These are phyloP conservation scores for Hypsopygia costalis DNA, from an alignment of 2,888 invertebrate genomes.

Conservation along the genomic window DNA sequence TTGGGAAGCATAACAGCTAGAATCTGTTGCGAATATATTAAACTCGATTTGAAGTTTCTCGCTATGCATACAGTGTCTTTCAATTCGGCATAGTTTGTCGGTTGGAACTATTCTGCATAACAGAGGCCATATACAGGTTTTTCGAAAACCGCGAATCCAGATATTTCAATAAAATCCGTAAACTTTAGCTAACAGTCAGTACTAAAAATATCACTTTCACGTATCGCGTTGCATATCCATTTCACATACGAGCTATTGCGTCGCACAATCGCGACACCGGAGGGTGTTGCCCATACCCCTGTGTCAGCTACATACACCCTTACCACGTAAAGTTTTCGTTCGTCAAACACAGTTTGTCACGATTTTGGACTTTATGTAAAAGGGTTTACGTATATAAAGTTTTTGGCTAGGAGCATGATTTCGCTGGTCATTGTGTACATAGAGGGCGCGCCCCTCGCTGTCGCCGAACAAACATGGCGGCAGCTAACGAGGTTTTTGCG, in stretches of 20 bases:
- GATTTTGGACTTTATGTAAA: slow-evolving; percentile 32
- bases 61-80: no score
- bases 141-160: not conserved
- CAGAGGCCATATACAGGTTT: no score
- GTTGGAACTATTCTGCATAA: no score
- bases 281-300: slow-evolving; percentile 73
- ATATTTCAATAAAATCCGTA: not conserved
- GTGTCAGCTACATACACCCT: slow-evolving; percentile 60
- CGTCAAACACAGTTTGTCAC: slow-evolving; percentile 10
- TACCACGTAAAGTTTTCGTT: slow-evolving; percentile 37
- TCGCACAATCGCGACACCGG: slow-evolving; percentile 65
- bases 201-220: slow-evolving; percentile 55
- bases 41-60: no score
- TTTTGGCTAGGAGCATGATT: slow-evolving; percentile 13
- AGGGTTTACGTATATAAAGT: slow-evolving; percentile 20
- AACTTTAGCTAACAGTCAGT: slow-evolving; percentile 5
- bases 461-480: slow-evolving; percentile 77
- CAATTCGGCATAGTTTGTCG: no score
- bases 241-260: slow-evolving; percentile 69
- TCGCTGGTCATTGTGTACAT: slow-evolving; percentile 65
- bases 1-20: no score
- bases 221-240: slow-evolving; percentile 72
- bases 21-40: no score
- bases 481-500: slow-evolving; percentile 76
- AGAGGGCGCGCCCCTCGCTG: slow-evolving; percentile 75